A percentile compares a stretch with the other conserved stretches of the same genome.
These are phyloP conservation scores for Smutsia gigantea DNA, from an alignment of 2,797 vertebrate species.

Conservation along the genomic window DNA sequence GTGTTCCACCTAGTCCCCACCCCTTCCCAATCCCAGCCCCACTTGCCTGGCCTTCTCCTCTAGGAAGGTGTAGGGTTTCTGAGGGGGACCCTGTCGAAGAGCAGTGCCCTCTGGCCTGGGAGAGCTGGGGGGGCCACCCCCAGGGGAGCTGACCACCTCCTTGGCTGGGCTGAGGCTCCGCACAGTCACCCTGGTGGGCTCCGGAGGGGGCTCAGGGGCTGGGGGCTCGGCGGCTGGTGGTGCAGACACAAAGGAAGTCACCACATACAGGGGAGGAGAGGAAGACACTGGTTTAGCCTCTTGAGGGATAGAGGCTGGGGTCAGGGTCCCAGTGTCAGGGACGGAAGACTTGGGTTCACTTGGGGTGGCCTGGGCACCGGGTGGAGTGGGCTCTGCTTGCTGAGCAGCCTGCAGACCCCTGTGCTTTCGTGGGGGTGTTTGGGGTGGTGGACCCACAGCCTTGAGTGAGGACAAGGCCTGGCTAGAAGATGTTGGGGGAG, in stretches of 20 bases:
- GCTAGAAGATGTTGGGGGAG: background rate
- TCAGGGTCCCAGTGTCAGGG: conserved; percentile 69
- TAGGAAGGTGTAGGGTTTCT: conserved; percentile 99
- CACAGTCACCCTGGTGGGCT: conserved; percentile 87
- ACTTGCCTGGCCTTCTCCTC: conserved; percentile 98
- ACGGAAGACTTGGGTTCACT: conserved; percentile 66
- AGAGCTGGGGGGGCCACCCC: conserved; percentile 73
- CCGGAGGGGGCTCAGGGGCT: conserved; percentile 86
- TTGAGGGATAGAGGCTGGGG: conserved; percentile 64
- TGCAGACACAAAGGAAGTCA: conserved; percentile 87
- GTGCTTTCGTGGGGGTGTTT: conserved; percentile 86
- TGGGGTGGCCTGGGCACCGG: conserved; percentile 74
- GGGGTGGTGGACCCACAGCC: conserved; percentile 79
- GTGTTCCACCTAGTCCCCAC: background rate
- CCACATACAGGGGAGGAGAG: conserved; percentile 83
- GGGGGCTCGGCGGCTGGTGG: conserved; percentile 75
- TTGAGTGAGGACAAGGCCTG: conserved; percentile 79
- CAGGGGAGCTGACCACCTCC: conserved; percentile 69
- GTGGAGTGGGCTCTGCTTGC: conserved; percentile 59
- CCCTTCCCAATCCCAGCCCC: background rate
- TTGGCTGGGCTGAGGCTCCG: conserved; percentile 88
- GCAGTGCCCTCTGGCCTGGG: conserved; percentile 86
- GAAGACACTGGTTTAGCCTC: conserved; percentile 79
- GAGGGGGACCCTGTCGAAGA: conserved; percentile 94
- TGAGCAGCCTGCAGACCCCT: conserved; percentile 65